These are phyloP conservation scores for Synchiropus splendidus DNA, from an alignment of 2,113 vertebrate genomes.

Conservation along the genomic window DNA sequence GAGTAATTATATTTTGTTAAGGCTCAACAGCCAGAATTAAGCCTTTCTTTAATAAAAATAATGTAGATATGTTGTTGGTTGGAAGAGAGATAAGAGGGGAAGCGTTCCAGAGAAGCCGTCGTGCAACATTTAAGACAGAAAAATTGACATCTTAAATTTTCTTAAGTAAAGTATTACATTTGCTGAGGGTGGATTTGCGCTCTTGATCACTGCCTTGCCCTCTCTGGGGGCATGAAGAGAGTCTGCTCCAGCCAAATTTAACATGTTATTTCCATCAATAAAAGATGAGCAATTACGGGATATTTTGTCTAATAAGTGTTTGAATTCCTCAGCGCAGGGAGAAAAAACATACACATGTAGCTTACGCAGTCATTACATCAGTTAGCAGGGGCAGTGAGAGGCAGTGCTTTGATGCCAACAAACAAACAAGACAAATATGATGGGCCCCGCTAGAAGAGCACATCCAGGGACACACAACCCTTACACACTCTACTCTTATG, in stretches of 20 bases:
- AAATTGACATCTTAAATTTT: conserved; percentile 61
- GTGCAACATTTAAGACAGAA: conserved; percentile 45
- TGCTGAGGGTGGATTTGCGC: conserved; percentile 50
- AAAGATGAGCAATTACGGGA: conserved; percentile 70
- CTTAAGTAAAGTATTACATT: conserved; percentile 61
- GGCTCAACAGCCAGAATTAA: conserved; percentile 34
- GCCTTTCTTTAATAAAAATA: conserved; percentile 42
- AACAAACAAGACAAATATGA: conserved; percentile 65
- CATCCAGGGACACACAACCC: conserved; percentile 55
- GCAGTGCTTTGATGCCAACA: conserved; percentile 61
- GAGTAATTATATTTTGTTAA: conserved; percentile 56
- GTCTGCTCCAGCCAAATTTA: conserved; percentile 56
- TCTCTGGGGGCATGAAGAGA: conserved; percentile 51
- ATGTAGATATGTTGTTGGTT: conserved; percentile 27
- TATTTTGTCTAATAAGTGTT: conserved; percentile 72
- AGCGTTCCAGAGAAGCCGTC: conserved; percentile 53
- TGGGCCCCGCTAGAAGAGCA: conserved; percentile 56
- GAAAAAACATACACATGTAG: conserved; percentile 37
- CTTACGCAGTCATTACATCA: conserved; percentile 65
- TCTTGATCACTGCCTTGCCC: conserved; percentile 58
- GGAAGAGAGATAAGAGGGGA: conserved; percentile 52
- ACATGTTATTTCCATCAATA: conserved; percentile 66
- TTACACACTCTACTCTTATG: conserved; percentile 23
- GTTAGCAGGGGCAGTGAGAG: conserved; percentile 55
- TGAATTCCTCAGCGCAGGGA: conserved; percentile 55